Base-by-base conservation (phyloP, 2,888 invertebrate species). In the Cheilosia vulpina region DNA sequence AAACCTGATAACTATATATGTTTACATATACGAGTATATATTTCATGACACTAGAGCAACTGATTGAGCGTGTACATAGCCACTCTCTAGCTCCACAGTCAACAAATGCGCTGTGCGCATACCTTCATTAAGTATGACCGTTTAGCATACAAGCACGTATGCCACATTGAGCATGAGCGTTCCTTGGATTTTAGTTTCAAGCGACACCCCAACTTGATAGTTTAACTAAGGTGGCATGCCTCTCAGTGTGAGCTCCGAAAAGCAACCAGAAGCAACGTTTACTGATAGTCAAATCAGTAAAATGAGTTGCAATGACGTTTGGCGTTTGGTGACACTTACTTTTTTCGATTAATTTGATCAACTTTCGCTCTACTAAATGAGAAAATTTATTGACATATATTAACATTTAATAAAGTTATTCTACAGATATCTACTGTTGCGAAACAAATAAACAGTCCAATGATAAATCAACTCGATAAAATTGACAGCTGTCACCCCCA, bases 381-480 rank as follows among this genome's bases (percentile, higher is more conserved):
- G 4, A 38, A 38, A 38, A 13, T 38, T 38, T 4, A 13, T 38
- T 13, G 3, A 38, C 38, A 11, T 17, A 45, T 45, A 45, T 45
- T 17, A 0, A 6, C 17, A 47, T 47, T 47, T 47, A 3, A 17
- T 9, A 17, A 5, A 17, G n/a, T 17, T 2, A 17, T 17, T 45
- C 45, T 17, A 45, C 7, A 47, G 1, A 47, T 47, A 9, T 47
- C 7, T 45, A 45, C 2, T 7, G 17, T 27, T 52, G 0, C 7
- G 13, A 13, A 24, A 90, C 68, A 94, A 89, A 27, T 93, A 91
- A 58, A 94, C 90, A 0, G 93, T 93, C 58, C 93, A 90, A 89
- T 93, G 94, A 88, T 94, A 94, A 4, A 94, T 89, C 13, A 94
- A 90, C 88, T 94, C 94, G 71, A 94, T 92, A 17, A 94, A 89